These are phyloP conservation scores for Drosophila kikkawai DNA, from an alignment of 1,140 invertebrate species.

Conservation along the genomic window DNA sequence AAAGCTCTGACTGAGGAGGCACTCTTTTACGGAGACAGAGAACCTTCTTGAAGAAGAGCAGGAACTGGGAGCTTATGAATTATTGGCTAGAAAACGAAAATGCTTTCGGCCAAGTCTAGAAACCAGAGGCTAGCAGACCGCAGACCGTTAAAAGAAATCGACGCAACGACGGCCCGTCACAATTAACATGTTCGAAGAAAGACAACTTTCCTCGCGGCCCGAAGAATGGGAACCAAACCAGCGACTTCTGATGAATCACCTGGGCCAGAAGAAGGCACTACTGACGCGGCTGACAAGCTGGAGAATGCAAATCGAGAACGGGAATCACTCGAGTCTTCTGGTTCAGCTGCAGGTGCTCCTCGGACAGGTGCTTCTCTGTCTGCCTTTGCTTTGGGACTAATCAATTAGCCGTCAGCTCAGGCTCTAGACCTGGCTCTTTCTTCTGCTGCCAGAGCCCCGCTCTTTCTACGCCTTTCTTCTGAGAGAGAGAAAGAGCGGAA, in stretches of 20 bases:
- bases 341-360: constrained; percentile 7
- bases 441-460: background rate
- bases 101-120: constrained; percentile 3
- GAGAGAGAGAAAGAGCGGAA: background rate
- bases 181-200: constrained; percentile 76
- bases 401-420: constrained; percentile 52
- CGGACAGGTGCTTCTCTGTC: constrained; percentile 23
- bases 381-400: constrained; percentile 62
- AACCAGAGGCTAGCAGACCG: background rate
- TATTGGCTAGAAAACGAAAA: constrained; percentile 4
- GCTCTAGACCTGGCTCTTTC: constrained; percentile 1
- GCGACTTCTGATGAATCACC: constrained; percentile 57
- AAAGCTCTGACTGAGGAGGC: too few relatives aligned
- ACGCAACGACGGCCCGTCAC: constrained; percentile 30
- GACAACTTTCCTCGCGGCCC: constrained; percentile 68
- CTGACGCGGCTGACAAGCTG: background rate
- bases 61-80: background rate
- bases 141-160: constrained; percentile 55
- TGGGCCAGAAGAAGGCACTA: background rate
- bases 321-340: constrained; percentile 15
- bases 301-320: constrained; percentile 44
- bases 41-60: too few relatives aligned
- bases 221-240: constrained; percentile 25
- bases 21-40: background rate
- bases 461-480: constrained; percentile 23